Evolutionary conservation across 2,113 vertebrate species (phyloP).

Genomic region (Zapus hudsonius): DNA sequence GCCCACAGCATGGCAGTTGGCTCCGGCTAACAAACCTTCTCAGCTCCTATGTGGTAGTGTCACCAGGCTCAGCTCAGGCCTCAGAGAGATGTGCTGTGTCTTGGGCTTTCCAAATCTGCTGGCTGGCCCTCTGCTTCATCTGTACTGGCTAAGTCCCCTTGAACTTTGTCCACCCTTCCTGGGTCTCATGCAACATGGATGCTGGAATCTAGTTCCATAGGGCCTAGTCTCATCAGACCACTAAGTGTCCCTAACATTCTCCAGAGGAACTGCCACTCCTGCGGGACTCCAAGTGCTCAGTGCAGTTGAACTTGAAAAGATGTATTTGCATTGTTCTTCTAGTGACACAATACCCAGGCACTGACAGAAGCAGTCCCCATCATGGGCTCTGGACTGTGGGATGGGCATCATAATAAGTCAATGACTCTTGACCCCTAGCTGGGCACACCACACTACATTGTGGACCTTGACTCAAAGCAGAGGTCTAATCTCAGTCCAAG

Average conservation of each 20-base stretch:
- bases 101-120: background rate
- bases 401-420: background rate
- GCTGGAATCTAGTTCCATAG: background rate
- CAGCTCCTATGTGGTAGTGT: too few species aligned
- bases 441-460: background rate
- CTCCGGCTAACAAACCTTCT: background rate
- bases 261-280: background rate
- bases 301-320: background rate
- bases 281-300: background rate
- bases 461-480: background rate
- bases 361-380: background rate
- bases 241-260: too few species aligned
- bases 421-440: background rate
- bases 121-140: background rate
- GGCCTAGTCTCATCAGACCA: background rate
- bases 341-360: rapidly evolving
- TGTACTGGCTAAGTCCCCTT: background rate
- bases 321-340: background rate
- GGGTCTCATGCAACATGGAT: rapidly evolving
- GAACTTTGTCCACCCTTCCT: background rate
- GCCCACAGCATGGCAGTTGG: background rate
- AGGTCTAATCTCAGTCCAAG: background rate
- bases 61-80: background rate
- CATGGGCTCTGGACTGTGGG: background rate
- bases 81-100: background rate